A percentile compares a stretch with the other conserved stretches of the same genome.
phyloP scores from a whole-genome alignment of 64 coral and sea anemone genomes.

The Trachythela sp. region DNA sequence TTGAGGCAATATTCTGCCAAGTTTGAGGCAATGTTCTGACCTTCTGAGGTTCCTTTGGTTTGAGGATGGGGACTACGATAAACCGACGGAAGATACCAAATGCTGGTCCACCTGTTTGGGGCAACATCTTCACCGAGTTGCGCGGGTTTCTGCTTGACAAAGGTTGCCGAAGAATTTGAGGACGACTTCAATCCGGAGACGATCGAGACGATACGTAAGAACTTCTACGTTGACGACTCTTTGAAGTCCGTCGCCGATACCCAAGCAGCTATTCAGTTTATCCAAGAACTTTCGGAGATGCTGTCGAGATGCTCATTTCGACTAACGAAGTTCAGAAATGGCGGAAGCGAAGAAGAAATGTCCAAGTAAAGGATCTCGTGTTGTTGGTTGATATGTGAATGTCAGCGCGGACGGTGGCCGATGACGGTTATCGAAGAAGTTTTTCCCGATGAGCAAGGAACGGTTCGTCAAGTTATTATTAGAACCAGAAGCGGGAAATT shows the following conservation, averaged over 20 bases:
- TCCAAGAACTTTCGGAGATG: neutral
- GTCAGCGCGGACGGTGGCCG: too few species aligned
- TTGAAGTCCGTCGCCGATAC: neutral
- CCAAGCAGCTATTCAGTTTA: neutral
- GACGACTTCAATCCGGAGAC: neutral
- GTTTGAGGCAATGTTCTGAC: neutral
- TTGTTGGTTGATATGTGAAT: too few species aligned
- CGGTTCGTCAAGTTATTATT: too few species aligned
- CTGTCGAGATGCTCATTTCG: neutral
- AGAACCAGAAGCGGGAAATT: too few species aligned
- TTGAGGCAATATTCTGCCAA: constrained; percentile 9
- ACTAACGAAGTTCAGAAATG: neutral
- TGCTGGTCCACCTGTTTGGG: constrained; percentile 24
- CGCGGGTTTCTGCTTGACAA: neutral
- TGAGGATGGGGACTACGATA: neutral
- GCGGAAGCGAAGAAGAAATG: neutral
- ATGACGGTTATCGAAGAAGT: too few species aligned
- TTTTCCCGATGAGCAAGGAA: too few species aligned
- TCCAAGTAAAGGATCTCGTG: too few species aligned
- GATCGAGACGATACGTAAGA: constrained; percentile 6
- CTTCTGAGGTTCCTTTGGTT: constrained; percentile 30
- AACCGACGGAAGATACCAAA: constrained; percentile 7
- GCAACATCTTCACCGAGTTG: constrained; percentile 15
- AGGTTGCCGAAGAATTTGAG: neutral
- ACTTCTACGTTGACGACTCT: constrained; percentile 6